Evolutionary conservation across 1,140 invertebrate genomes (phyloP).

Genomic region (Chionoecetes opilio): DNA sequence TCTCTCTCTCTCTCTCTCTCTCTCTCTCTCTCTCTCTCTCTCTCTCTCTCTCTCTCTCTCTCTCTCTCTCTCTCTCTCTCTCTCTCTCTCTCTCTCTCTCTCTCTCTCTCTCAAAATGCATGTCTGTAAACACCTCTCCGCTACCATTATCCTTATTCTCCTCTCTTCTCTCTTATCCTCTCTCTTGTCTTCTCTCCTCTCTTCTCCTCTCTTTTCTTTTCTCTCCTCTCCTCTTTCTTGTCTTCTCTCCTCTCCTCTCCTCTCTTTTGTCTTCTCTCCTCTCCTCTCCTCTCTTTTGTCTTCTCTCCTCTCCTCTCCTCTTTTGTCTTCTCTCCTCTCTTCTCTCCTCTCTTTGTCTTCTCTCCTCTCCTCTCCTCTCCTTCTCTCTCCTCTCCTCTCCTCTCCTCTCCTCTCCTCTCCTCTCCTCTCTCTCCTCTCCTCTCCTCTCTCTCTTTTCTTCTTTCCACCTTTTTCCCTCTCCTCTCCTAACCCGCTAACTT

Average conservation of each 20-base stretch:
- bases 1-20: not conserved
- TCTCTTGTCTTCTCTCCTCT: not conserved
- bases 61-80: constrained; percentile 48
- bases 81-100: constrained; percentile 43
- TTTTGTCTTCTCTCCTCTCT: no score
- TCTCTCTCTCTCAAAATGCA: not conserved
- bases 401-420: not conserved
- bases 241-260: not conserved
- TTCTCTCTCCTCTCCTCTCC: not conserved
- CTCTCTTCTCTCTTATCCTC: not conserved
- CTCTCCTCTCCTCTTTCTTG: not conserved
- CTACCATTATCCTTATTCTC: not conserved
- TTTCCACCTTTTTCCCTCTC: not conserved
- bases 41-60: constrained; percentile 48
- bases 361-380: not conserved
- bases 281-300: no score
- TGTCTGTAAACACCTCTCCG: no score
- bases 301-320: no score
- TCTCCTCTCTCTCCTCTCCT: not conserved
- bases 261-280: not conserved
- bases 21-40: constrained; percentile 39
- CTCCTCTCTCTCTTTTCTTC: not conserved
- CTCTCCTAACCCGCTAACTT: not conserved
- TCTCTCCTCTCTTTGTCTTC: no score
- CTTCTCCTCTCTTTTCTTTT: not conserved